phyloP scores from a whole-genome alignment of 2,797 vertebrate genomes.

The Microhierax caerulescens region DNA sequence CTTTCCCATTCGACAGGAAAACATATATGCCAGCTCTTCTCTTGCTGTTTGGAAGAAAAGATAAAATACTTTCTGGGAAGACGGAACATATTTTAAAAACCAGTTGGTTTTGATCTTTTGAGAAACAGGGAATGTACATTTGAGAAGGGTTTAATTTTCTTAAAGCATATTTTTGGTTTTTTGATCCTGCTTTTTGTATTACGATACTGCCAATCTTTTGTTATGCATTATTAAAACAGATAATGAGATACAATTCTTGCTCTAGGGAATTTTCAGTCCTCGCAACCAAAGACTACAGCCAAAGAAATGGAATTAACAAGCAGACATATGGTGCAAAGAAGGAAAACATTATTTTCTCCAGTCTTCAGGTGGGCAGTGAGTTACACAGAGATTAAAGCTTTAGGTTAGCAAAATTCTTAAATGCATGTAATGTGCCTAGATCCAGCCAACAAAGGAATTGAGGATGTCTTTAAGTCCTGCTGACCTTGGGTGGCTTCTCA shows the following conservation, averaged over 20 bases:
- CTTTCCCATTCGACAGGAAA: neutral
- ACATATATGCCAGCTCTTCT: neutral
- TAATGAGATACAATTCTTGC: neutral
- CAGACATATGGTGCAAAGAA: neutral
- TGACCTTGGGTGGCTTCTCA: neutral
- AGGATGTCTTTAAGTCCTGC: neutral
- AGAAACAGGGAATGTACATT: neutral
- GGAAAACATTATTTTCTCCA: neutral
- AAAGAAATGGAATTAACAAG: neutral
- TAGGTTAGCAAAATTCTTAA: neutral
- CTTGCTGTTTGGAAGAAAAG: neutral
- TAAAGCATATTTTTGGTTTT: neutral
- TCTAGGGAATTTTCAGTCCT: neutral
- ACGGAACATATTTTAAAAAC: neutral
- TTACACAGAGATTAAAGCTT: neutral
- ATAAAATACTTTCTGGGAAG: neutral
- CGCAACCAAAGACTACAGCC: neutral
- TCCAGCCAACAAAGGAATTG: neutral
- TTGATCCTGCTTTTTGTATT: conserved; percentile 11
- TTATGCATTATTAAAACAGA: conserved; percentile 13
- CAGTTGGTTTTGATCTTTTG: neutral
- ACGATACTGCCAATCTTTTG: neutral
- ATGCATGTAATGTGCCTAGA: neutral
- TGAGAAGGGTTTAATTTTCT: neutral
- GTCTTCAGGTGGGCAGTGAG: neutral